Conservation (phyloP, 2,888 invertebrate species). For the Dioctria rufipes region DNA sequence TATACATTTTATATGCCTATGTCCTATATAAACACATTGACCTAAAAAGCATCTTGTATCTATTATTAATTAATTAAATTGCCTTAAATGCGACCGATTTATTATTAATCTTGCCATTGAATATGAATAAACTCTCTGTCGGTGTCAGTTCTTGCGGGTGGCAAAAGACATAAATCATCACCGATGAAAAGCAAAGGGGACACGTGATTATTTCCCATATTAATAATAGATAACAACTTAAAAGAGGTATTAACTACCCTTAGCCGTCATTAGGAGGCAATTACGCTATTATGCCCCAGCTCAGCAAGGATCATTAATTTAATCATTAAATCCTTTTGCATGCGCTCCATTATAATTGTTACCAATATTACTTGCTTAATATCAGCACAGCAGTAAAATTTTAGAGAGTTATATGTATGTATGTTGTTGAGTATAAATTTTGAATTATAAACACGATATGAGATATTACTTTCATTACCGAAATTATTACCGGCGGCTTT, state of each 20-base stretch:
- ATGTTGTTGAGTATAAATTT: not conserved
- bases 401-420: not conserved
- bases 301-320: constrained; percentile 40
- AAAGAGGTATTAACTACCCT: constrained; percentile 45
- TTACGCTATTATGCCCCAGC: constrained; percentile 31
- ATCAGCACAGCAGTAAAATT: not conserved
- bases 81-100: constrained; percentile 13
- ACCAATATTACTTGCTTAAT: constrained; percentile 13
- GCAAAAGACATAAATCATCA: constrained; percentile 31
- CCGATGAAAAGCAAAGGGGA: not conserved
- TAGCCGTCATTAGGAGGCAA: constrained; percentile 38
- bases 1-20: too few species aligned
- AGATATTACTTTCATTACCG: constrained; percentile 11
- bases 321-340: constrained; percentile 41
- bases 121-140: constrained; percentile 1
- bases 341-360: not conserved
- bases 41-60: too few species aligned
- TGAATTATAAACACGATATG: not conserved
- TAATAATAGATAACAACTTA: constrained; percentile 39
- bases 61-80: constrained; percentile 22
- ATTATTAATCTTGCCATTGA: constrained; percentile 24
- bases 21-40: too few species aligned
- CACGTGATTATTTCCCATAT: constrained; percentile 44
- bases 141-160: not conserved
- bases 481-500: constrained; percentile 1